Evolutionary conservation across 2,797 vertebrate genomes (phyloP).

Genomic region (Decapterus maruadsi): DNA sequence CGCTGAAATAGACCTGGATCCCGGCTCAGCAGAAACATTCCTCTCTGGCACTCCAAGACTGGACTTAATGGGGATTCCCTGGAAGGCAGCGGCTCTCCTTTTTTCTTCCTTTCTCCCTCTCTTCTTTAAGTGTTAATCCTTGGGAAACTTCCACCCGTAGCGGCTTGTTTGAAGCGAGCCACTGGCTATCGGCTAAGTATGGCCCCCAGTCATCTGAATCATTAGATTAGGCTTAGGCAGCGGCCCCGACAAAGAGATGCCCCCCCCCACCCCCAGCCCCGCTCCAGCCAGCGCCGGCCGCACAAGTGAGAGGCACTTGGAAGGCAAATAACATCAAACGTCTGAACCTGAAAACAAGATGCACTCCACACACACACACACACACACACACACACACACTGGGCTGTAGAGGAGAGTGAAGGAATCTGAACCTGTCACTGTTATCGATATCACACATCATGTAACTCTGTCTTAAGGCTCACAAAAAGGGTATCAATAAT

Average conservation of each 20-base stretch:
- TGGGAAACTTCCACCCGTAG: constrained; percentile 78
- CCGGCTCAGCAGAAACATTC: constrained; percentile 70
- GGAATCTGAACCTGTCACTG: neutral
- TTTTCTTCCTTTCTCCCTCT: neutral
- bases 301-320: constrained; percentile 63
- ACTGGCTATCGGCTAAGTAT: constrained; percentile 77
- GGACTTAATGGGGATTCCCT: constrained; percentile 73
- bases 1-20: constrained; percentile 61
- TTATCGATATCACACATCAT: too few species aligned
- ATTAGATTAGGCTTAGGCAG: constrained; percentile 81
- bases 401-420: neutral
- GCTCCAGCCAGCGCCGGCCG: constrained; percentile 58
- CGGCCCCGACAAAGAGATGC: constrained; percentile 75
- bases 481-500: too few species aligned
- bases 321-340: constrained; percentile 56
- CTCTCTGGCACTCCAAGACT: constrained; percentile 64
- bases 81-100: constrained; percentile 59
- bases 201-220: constrained; percentile 81
- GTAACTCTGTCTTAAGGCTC: too few species aligned
- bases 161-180: constrained; percentile 78
- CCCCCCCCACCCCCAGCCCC: too few species aligned
- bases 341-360: constrained; percentile 43
- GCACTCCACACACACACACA: constrained; percentile 24
- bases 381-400: too few species aligned
- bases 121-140: constrained; percentile 80